Percentiles rank a stretch among this genome's conserved stretches.
These are phyloP conservation scores for Seira sanloemensis DNA, from an alignment of 2,888 invertebrate genomes.

Conservation along the genomic window DNA sequence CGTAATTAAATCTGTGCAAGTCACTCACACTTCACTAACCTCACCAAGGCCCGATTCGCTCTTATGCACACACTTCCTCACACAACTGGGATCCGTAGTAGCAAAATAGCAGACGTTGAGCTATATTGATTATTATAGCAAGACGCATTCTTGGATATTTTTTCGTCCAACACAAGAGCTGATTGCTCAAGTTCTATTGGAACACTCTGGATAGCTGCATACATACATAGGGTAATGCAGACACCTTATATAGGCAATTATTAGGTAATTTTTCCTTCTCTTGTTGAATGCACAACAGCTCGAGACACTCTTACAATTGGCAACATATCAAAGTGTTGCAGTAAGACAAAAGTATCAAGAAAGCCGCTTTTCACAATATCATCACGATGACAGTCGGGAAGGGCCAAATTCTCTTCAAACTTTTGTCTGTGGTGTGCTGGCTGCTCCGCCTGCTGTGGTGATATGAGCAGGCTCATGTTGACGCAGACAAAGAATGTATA, in stretches of 20 bases:
- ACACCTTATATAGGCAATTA: too few relatives aligned
- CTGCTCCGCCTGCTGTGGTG: background rate
- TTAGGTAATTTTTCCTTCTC: background rate
- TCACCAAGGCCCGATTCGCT: background rate
- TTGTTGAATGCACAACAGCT: background rate
- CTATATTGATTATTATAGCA: background rate
- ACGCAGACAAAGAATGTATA: slow-evolving; percentile 26
- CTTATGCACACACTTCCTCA: background rate
- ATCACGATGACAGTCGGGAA: slow-evolving; percentile 14
- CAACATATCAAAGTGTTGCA: slow-evolving; percentile 22
- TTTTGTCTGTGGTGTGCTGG: too few relatives aligned
- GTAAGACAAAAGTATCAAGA: slow-evolving; percentile 42
- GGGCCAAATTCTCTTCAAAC: slow-evolving; percentile 18
- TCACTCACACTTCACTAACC: slow-evolving; percentile 25
- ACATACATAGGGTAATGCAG: too few relatives aligned
- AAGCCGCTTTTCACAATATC: slow-evolving; percentile 31
- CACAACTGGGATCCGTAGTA: too few relatives aligned
- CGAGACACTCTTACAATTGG: slow-evolving; percentile 14
- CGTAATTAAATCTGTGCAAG: slow-evolving; percentile 50
- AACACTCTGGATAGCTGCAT: too few relatives aligned
- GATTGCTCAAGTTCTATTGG: background rate
- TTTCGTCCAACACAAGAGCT: background rate
- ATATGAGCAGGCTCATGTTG: slow-evolving; percentile 31
- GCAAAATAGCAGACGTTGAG: background rate
- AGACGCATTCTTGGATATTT: background rate